Percentiles rank a stretch among this genome's conserved stretches.
These are phyloP conservation scores for Littorina saxatilis DNA, from an alignment of 1,140 invertebrate species.

Conservation along the genomic window DNA sequence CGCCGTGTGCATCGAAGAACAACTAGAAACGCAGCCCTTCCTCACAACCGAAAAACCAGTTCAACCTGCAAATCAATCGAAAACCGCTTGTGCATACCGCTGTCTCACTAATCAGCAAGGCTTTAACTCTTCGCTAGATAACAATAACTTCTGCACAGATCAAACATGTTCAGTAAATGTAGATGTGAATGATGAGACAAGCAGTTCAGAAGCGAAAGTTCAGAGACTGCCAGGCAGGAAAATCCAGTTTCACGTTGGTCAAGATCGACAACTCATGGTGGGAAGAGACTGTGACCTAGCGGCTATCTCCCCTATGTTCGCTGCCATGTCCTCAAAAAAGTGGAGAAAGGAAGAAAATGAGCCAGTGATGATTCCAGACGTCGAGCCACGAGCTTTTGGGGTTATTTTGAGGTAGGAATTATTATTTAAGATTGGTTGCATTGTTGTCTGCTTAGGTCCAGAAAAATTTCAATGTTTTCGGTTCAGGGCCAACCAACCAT, in stretches of 20 bases:
- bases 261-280: not conserved
- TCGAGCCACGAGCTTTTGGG: not conserved
- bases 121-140: not conserved
- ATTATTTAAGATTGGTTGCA: not conserved
- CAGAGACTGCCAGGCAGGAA: not conserved
- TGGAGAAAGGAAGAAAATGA: not conserved
- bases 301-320: constrained; percentile 26
- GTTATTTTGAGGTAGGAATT: not conserved
- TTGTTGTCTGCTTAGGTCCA: not conserved
- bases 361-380: not conserved
- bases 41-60: no score
- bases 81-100: not conserved
- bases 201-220: not conserved
- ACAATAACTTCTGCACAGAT: no score
- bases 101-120: not conserved
- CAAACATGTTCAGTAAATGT: not conserved
- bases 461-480: not conserved
- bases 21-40: no score
- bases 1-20: not conserved
- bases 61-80: no score
- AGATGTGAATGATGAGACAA: no score
- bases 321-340: not conserved
- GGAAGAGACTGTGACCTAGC: constrained; percentile 6
- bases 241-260: not conserved
- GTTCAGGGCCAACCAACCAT: not conserved